These are phyloP conservation scores for Torymus aiolomorphi DNA, from an alignment of 2,888 invertebrate genomes.

Conservation along the genomic window DNA sequence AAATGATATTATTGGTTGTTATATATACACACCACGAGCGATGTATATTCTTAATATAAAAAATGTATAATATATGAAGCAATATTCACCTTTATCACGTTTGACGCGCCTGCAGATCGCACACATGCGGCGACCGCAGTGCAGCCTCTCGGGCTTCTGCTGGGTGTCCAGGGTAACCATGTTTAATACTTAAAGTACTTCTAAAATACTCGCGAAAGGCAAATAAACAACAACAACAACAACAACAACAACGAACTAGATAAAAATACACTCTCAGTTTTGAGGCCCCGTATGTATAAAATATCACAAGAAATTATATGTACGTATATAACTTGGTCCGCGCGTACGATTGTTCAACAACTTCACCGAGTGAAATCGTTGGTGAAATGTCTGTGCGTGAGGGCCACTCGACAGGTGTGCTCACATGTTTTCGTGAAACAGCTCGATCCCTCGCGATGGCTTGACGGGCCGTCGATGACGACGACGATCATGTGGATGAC, in stretches of 20 bases:
- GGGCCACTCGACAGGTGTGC: not conserved
- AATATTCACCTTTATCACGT: constrained; percentile 73
- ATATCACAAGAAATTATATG: not conserved
- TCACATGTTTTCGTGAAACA: constrained; percentile 35
- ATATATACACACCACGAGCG: too few relatives aligned
- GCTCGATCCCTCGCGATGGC: constrained; percentile 9
- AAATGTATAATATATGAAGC: constrained; percentile 15
- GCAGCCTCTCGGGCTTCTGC: constrained; percentile 74
- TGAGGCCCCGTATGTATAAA: not conserved
- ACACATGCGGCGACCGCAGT: constrained; percentile 74
- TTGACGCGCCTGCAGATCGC: constrained; percentile 75
- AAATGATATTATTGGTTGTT: too few relatives aligned
- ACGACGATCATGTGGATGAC: constrained; percentile 2
- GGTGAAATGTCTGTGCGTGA: not conserved
- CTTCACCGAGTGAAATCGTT: not conserved
- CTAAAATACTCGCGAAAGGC: constrained; percentile 15
- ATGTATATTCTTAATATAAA: not conserved
- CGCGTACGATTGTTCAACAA: too few relatives aligned
- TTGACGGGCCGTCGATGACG: constrained; percentile 18
- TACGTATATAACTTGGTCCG: not conserved
- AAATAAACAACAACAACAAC: too few relatives aligned
- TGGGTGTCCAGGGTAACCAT: constrained; percentile 75
- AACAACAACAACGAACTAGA: constrained; percentile 36
- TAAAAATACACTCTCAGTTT: constrained; percentile 14
- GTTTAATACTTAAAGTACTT: constrained; percentile 58